Evolutionary conservation across 35 echinoderm and acorn worm genomes (phyloP).

Genomic region (Apostichopus parvimensis): DNA sequence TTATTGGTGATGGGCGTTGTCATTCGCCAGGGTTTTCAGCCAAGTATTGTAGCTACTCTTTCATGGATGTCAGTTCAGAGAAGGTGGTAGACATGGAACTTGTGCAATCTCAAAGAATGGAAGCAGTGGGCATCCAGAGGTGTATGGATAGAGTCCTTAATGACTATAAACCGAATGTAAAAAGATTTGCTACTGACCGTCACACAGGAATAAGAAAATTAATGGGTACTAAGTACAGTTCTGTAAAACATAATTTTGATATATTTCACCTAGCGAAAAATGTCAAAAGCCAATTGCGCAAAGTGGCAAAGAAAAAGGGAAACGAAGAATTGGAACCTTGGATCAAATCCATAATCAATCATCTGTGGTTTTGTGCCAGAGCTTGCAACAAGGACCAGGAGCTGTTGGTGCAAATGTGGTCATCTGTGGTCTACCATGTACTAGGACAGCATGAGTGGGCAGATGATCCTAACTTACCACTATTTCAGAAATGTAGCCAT

Average conservation of each 20-base stretch:
- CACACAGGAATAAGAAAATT: conserved; percentile 10
- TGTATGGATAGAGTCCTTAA: background rate
- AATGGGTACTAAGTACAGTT: background rate
- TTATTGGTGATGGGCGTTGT: conserved; percentile 41
- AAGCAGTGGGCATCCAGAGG: conserved; percentile 35
- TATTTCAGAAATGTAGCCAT: background rate
- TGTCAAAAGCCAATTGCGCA: background rate
- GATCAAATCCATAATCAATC: too few relatives aligned
- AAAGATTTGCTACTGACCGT: conserved; percentile 26
- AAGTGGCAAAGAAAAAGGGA: too few relatives aligned
- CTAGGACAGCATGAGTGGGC: background rate
- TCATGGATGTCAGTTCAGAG: conserved; percentile 19
- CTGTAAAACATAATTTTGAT: background rate
- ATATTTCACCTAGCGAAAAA: background rate
- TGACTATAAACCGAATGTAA: conserved; percentile 7
- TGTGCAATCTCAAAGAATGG: conserved; percentile 58
- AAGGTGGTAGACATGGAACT: conserved; percentile 37
- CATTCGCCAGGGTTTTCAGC: conserved; percentile 55
- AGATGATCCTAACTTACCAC: background rate
- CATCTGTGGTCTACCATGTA: conserved; percentile 2
- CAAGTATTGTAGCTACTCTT: conserved; percentile 52
- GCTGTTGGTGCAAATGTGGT: conserved; percentile 9
- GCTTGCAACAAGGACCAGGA: background rate
- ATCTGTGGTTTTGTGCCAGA: conserved; percentile 16
- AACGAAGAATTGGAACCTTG: background rate